Conservation (phyloP, 1,140 invertebrate species). For the Paramacrobiotus metropolitanus region DNA sequence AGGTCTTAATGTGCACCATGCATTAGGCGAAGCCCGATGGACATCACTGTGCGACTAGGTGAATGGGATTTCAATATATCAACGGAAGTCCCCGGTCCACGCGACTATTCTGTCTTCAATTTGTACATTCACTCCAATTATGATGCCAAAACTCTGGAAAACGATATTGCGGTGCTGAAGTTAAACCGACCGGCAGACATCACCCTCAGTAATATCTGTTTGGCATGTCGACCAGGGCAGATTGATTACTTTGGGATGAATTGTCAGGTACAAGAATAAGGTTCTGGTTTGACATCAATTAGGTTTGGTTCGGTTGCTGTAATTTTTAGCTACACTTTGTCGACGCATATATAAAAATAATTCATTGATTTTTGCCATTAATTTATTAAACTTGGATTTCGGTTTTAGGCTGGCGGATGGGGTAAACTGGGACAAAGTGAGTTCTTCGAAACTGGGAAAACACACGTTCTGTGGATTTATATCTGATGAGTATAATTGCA, state of each 20-base stretch:
- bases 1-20: no score
- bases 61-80: slow-evolving; percentile 2
- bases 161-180: background rate
- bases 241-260: slow-evolving; percentile 3
- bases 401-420: slow-evolving; percentile 2
- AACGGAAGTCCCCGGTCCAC: background rate
- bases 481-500: background rate
- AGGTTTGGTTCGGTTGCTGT: no score
- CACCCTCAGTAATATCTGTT: background rate
- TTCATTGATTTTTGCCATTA: no score
- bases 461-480: background rate
- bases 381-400: no score
- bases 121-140: background rate
- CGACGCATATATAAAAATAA: no score
- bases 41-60: background rate
- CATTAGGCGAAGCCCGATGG: background rate
- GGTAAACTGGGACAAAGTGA: background rate
- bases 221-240: background rate
- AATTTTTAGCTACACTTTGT: no score
- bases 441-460: background rate
- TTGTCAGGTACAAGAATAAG: no score
- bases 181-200: slow-evolving; percentile 1
- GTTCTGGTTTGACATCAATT: no score
- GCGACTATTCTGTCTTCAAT: slow-evolving; percentile 3
- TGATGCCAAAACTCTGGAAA: background rate